phyloP scores from a whole-genome alignment of 2,888 invertebrate species.

The Oscheius onirici region DNA sequence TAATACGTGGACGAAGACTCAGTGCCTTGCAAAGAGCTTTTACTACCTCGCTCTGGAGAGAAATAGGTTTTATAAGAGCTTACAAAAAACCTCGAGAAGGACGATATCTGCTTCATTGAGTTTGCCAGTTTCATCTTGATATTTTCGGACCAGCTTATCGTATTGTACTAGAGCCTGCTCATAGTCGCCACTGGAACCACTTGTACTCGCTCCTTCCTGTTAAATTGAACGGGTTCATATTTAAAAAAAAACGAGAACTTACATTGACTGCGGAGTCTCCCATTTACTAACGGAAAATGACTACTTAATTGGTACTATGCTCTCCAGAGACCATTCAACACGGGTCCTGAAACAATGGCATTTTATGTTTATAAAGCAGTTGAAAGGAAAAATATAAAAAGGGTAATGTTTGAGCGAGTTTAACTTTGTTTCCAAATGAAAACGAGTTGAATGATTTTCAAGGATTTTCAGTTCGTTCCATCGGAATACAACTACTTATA shows the following conservation, averaged over 20 bases:
- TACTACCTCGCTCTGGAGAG: slow-evolving; percentile 14
- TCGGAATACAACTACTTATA: too few species aligned
- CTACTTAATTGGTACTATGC: neutral
- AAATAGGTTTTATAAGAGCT: neutral
- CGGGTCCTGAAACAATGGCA: neutral
- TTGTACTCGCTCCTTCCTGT: slow-evolving; percentile 24
- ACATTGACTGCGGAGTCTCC: slow-evolving; percentile 16
- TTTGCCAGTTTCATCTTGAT: slow-evolving; percentile 1
- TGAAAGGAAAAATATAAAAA: neutral
- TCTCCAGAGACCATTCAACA: neutral
- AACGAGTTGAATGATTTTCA: too few species aligned
- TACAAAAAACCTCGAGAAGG: slow-evolving; percentile 4
- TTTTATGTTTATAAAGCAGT: neutral
- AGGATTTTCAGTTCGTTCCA: too few species aligned
- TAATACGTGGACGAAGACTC: slow-evolving; percentile 13
- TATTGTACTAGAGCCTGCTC: slow-evolving; percentile 22
- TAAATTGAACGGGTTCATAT: neutral
- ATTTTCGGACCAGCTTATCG: slow-evolving; percentile 23
- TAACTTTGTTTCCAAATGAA: too few species aligned
- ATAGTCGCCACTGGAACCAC: slow-evolving; percentile 18
- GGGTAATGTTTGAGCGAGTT: too few species aligned
- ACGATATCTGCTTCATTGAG: slow-evolving; percentile 18
- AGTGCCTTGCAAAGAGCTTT: slow-evolving; percentile 25
- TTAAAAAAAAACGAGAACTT: neutral
- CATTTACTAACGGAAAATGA: slow-evolving; percentile 5